phyloP scores from a whole-genome alignment of 2,113 vertebrate genomes.

The Epinephelus cyanopodus region DNA sequence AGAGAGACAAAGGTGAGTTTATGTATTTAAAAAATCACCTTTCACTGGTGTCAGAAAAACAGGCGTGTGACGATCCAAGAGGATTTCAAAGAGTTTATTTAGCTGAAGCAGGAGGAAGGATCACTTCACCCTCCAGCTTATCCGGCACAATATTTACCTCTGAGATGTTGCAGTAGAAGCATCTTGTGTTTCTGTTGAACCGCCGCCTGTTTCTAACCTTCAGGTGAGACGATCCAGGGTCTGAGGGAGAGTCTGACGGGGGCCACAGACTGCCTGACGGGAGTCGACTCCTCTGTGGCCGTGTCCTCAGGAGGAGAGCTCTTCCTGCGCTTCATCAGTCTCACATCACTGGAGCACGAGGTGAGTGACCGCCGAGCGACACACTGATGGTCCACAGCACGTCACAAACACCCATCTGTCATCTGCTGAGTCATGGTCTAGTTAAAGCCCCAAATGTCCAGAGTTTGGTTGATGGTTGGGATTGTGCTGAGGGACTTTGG shows the following conservation, averaged over 20 bases:
- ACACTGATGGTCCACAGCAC: neutral
- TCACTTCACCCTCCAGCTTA: too few species aligned
- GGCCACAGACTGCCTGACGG: conserved; percentile 89
- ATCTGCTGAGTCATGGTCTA: too few species aligned
- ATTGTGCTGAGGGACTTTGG: too few species aligned
- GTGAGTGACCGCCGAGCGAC: conserved; percentile 45
- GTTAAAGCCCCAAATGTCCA: too few species aligned
- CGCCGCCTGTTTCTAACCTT: neutral
- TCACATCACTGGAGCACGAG: conserved; percentile 93
- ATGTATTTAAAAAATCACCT: neutral
- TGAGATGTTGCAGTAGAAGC: neutral
- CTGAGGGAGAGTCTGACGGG: conserved; percentile 91
- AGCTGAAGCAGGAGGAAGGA: too few species aligned
- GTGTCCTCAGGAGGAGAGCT: conserved; percentile 96
- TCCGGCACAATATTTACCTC: neutral
- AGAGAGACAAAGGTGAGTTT: conserved; percentile 89
- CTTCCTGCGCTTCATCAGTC: conserved; percentile 97
- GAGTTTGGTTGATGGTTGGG: too few species aligned
- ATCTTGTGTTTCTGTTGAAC: neutral
- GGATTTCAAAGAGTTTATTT: too few species aligned
- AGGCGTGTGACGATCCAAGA: too few species aligned
- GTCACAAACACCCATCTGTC: neutral
- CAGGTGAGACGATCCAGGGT: conserved; percentile 95
- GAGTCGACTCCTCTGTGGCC: conserved; percentile 94
- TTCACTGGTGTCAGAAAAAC: neutral